Conservation (phyloP, 2,113 vertebrate genomes). For the Eulemur macaco region DNA sequence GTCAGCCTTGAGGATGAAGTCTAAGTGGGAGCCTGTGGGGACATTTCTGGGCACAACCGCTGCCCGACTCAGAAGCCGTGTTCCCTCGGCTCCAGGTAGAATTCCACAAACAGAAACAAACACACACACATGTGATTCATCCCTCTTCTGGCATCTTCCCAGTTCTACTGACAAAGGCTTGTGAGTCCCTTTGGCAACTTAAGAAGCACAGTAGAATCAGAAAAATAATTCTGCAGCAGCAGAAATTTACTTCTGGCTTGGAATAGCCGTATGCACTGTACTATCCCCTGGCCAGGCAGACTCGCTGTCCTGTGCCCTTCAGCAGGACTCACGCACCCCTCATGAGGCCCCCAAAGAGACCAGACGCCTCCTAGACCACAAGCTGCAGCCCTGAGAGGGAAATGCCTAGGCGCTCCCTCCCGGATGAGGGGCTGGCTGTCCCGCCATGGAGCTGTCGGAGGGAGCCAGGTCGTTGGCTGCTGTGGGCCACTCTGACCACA, state of each 20-base stretch:
- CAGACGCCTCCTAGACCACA: not conserved
- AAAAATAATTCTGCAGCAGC: not conserved
- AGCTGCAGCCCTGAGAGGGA: not conserved
- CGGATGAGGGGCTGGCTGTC: no score
- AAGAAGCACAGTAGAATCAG: not conserved
- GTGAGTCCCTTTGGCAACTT: not conserved
- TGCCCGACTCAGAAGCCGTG: fast-evolving
- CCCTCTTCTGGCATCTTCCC: not conserved
- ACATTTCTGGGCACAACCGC: not conserved
- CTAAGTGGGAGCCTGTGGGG: not conserved
- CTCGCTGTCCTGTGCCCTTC: not conserved
- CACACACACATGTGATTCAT: not conserved
- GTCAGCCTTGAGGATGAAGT: not conserved
- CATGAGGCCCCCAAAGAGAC: not conserved
- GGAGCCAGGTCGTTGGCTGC: fast-evolving
- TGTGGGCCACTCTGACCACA: fast-evolving
- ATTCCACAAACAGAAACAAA: not conserved
- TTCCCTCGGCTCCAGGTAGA: not conserved
- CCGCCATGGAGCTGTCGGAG: fast-evolving
- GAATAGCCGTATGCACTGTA: not conserved
- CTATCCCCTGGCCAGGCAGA: not conserved
- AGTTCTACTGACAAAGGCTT: not conserved
- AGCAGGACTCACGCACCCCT: not conserved
- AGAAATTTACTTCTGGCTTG: not conserved
- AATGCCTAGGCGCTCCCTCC: fast-evolving